A percentile compares a stretch with the other conserved stretches of the same genome.
phyloP scores from a whole-genome alignment of 2,888 invertebrate species.

The Perithous albicinctus region DNA sequence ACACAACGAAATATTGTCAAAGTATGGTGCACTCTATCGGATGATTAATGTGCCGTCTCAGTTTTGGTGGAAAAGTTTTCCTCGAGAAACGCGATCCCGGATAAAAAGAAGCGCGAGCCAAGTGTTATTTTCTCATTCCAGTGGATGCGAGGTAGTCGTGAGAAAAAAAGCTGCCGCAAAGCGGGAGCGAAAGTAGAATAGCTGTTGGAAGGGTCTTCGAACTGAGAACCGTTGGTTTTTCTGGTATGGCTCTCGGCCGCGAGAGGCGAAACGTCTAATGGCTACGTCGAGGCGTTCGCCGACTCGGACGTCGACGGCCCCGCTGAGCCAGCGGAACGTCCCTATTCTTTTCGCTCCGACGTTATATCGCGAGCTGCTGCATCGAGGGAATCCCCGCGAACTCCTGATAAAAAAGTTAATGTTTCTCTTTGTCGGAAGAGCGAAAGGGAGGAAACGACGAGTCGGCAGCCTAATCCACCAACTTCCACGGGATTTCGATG shows the following conservation, averaged over 20 bases:
- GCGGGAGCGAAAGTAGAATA: slow-evolving; percentile 52
- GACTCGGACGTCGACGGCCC: slow-evolving; percentile 57
- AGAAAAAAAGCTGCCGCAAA: slow-evolving; percentile 32
- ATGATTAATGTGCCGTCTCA: slow-evolving; percentile 57
- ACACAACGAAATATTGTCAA: slow-evolving; percentile 1
- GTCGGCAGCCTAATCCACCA: slow-evolving; percentile 53
- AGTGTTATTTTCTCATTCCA: slow-evolving; percentile 58
- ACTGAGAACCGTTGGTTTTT: slow-evolving; percentile 62
- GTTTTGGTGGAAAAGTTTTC: slow-evolving; percentile 56
- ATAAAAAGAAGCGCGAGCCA: slow-evolving; percentile 52
- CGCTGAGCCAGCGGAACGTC: slow-evolving; percentile 67
- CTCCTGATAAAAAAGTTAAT: slow-evolving; percentile 60
- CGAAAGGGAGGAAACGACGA: slow-evolving; percentile 39
- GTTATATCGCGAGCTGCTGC: slow-evolving; percentile 45
- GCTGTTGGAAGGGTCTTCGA: slow-evolving; percentile 54
- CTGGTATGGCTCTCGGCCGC: slow-evolving; percentile 39
- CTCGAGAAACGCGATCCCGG: slow-evolving; percentile 19
- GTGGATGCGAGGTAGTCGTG: slow-evolving; percentile 20
- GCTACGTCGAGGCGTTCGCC: slow-evolving; percentile 48
- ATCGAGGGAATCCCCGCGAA: slow-evolving; percentile 53
- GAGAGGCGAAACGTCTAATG: slow-evolving; percentile 65
- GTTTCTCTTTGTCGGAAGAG: slow-evolving; percentile 60
- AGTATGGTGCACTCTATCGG: background rate
- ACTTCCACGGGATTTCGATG: slow-evolving; percentile 53
- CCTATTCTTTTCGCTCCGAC: slow-evolving; percentile 58